phyloP scores from a whole-genome alignment of 2,113 vertebrate species.

The Anhinga anhinga region DNA sequence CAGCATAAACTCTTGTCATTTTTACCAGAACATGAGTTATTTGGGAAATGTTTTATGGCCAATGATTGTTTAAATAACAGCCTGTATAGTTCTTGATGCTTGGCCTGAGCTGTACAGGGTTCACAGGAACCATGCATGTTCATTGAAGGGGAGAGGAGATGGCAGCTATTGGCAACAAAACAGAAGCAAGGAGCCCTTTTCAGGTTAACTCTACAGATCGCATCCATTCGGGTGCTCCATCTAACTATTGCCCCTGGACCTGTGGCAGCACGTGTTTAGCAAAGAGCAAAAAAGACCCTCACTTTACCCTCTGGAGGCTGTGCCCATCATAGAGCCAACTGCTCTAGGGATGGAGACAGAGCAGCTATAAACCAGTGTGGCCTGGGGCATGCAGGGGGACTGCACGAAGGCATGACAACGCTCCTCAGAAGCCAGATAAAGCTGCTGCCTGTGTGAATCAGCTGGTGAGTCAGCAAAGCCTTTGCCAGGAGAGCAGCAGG shows the following conservation, averaged over 20 bases:
- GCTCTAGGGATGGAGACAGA: background rate
- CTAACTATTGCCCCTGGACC: background rate
- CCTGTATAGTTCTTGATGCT: background rate
- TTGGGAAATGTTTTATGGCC: background rate
- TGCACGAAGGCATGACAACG: background rate
- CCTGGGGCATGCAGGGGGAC: background rate
- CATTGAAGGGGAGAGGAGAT: background rate
- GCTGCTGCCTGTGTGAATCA: constrained; percentile 61
- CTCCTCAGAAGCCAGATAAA: constrained; percentile 61
- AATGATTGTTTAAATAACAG: background rate
- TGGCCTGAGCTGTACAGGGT: background rate
- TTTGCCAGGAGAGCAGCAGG: constrained; percentile 52
- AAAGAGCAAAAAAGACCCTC: background rate
- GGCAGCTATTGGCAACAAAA: background rate
- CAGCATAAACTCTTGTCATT: background rate
- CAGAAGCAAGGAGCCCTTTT: background rate
- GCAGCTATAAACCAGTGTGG: background rate
- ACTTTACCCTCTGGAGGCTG: background rate
- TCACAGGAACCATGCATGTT: background rate
- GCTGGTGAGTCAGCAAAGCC: constrained; percentile 60
- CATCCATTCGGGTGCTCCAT: background rate
- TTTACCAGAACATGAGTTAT: background rate
- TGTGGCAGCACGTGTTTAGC: background rate
- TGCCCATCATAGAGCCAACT: background rate
- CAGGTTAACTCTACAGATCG: background rate